A percentile compares a stretch with the other conserved stretches of the same genome.
Conservation (phyloP, 1,140 invertebrate genomes). For the Panonychus citri region DNA sequence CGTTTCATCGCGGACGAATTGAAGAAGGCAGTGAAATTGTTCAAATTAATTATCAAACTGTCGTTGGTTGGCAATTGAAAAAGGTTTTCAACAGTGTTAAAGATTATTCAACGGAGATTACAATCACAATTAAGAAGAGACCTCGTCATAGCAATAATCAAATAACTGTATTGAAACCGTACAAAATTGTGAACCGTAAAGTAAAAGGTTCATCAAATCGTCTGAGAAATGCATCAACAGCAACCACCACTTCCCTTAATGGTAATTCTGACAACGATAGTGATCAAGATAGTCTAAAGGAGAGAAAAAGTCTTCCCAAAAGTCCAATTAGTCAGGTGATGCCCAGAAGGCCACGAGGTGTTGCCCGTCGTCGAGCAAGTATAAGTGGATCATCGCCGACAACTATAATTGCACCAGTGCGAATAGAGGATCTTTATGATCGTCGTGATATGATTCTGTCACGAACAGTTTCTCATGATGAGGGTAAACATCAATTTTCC, state of each 20-base stretch:
- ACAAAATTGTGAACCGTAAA: constrained; percentile 13
- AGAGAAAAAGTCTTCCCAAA: too few species aligned
- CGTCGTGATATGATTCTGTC: background rate
- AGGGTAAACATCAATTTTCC: background rate
- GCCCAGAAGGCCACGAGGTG: background rate
- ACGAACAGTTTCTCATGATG: background rate
- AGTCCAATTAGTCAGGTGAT: too few species aligned
- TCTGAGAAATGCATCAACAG: background rate
- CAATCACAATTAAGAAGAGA: constrained; percentile 56
- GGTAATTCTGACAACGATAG: background rate
- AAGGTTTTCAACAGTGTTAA: constrained; percentile 47
- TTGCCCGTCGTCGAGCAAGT: constrained; percentile 47
- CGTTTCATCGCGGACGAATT: constrained; percentile 56
- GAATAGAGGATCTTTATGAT: constrained; percentile 30
- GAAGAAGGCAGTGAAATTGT: constrained; percentile 81
- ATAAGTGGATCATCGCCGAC: constrained; percentile 59
- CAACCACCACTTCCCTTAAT: too few species aligned
- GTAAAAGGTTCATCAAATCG: background rate
- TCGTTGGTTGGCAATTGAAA: constrained; percentile 62
- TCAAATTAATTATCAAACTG: constrained; percentile 74
- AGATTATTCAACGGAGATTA: constrained; percentile 51
- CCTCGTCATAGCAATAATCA: constrained; percentile 34
- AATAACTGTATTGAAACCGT: constrained; percentile 13
- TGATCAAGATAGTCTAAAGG: background rate
- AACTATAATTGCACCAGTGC: constrained; percentile 34